Evolutionary conservation across 2,113 vertebrate species (phyloP).

Genomic region (Clarias gariepinus): DNA sequence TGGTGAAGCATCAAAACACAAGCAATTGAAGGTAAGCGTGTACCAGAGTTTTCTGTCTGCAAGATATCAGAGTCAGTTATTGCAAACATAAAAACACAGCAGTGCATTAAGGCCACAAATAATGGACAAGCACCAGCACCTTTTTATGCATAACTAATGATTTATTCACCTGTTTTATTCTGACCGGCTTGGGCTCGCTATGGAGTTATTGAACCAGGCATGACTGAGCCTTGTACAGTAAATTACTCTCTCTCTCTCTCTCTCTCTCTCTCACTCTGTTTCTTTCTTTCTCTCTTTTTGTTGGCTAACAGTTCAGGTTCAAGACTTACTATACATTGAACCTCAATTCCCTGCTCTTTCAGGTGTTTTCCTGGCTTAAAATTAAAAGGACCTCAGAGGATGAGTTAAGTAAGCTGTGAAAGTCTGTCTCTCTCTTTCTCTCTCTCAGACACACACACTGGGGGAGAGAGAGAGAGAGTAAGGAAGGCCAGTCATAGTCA

Average conservation of each 20-base stretch:
- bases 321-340: constrained; percentile 1
- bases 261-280: neutral
- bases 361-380: constrained; percentile 15
- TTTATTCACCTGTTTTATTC: constrained; percentile 61
- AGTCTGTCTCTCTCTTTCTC: neutral
- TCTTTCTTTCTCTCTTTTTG: neutral
- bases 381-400: constrained; percentile 13
- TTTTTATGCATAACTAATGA: constrained; percentile 66
- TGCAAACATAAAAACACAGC: constrained; percentile 59
- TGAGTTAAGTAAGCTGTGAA: neutral
- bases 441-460: neutral
- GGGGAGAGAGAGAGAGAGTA: neutral
- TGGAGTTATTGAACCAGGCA: constrained; percentile 20
- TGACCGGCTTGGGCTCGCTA: constrained; percentile 14
- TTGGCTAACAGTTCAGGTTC: neutral
- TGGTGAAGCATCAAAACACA: constrained; percentile 32
- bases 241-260: neutral
- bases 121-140: constrained; percentile 39
- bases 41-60: constrained; percentile 66
- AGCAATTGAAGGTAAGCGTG: constrained; percentile 37
- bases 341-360: neutral
- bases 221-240: constrained; percentile 17
- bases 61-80: constrained; percentile 60
- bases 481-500: constrained; percentile 19
- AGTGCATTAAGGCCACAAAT: constrained; percentile 31